phyloP scores from a whole-genome alignment of 2,797 vertebrate genomes.

The Octomys mimax region DNA sequence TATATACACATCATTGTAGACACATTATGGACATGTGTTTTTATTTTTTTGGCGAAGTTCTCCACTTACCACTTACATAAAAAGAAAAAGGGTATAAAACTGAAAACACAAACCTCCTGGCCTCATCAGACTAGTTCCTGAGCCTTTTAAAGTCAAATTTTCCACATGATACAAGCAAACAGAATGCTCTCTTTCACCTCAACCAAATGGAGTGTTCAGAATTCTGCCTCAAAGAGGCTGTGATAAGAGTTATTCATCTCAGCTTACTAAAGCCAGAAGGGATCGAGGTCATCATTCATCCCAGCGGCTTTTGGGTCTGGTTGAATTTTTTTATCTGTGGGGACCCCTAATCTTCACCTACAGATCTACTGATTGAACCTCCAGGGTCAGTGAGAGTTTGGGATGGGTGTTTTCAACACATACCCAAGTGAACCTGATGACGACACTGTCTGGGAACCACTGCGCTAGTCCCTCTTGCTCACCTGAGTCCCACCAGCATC shows the following conservation, averaged over 20 bases:
- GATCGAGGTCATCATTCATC: neutral
- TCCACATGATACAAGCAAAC: neutral
- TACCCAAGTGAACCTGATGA: neutral
- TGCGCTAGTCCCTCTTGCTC: neutral
- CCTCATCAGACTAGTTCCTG: neutral
- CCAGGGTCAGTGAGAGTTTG: neutral
- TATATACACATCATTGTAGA: neutral
- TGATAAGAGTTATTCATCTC: too few species aligned
- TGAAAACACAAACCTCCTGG: neutral
- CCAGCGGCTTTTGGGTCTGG: too few species aligned
- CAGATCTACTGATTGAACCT: neutral
- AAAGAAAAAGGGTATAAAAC: neutral
- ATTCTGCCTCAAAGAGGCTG: neutral
- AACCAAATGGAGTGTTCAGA: neutral
- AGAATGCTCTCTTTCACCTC: neutral
- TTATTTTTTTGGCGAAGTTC: neutral
- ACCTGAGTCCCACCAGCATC: neutral
- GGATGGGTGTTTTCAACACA: neutral
- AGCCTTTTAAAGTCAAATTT: constrained; percentile 1
- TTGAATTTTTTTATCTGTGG: neutral
- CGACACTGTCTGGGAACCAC: neutral
- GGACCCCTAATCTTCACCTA: neutral
- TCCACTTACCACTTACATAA: neutral
- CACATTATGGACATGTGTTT: neutral
- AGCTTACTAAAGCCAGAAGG: neutral